Evolutionary conservation across 2,888 invertebrate species (phyloP).

Genomic region (Macrophya annulata): DNA sequence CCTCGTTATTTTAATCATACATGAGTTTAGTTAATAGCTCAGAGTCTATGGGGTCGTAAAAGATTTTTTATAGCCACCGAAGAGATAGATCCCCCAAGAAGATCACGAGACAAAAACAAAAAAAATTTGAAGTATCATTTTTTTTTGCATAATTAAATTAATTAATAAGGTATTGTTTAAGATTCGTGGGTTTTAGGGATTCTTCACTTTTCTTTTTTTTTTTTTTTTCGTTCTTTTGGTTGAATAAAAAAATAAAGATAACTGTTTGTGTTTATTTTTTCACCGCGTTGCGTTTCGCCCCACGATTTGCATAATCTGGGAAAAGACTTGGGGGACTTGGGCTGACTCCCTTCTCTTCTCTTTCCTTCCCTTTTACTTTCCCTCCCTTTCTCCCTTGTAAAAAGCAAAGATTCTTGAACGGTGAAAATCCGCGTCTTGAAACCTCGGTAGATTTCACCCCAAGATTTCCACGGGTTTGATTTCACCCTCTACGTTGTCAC

Average conservation of each 20-base stretch:
- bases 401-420: conserved; percentile 31
- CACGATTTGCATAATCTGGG: conserved; percentile 12
- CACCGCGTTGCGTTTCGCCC: not conserved
- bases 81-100: not conserved
- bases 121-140: no score
- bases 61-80: not conserved
- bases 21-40: not conserved
- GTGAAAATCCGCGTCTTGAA: conserved; percentile 35
- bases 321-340: not conserved
- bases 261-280: not conserved
- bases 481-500: conserved; percentile 49
- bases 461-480: conserved; percentile 33
- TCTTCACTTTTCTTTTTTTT: not conserved
- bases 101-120: not conserved
- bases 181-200: no score
- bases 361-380: no score
- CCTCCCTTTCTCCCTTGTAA: not conserved
- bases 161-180: no score
- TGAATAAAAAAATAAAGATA: not conserved
- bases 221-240: not conserved
- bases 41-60: not conserved
- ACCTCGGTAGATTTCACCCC: conserved; percentile 47
- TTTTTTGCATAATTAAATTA: no score
- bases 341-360: no score
- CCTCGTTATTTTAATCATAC: conserved; percentile 24